Percentiles rank a stretch among this genome's conserved stretches.
These are phyloP conservation scores for Turritopsis dohrnii DNA, from an alignment of 30 jellyfish, hydroid and myxozoan genomes.

Conservation along the genomic window DNA sequence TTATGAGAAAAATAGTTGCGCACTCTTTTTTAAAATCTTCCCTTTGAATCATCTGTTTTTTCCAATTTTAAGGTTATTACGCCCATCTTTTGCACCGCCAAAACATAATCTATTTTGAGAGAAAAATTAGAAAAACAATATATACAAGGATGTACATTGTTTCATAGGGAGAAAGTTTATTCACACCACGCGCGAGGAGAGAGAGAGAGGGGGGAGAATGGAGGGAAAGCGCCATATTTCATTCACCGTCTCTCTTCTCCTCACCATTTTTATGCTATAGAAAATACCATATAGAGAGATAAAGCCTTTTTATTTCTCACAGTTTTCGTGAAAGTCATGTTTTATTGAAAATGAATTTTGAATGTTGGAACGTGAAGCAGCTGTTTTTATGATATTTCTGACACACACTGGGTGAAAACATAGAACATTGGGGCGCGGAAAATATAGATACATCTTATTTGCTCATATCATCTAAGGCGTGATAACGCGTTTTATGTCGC, in stretches of 20 bases:
- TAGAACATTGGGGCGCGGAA: background rate
- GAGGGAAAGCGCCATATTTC: no score
- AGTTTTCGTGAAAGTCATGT: background rate
- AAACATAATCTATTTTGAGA: no score
- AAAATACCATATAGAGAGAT: background rate
- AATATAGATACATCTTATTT: background rate
- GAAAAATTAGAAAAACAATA: no score
- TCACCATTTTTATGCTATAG: background rate
- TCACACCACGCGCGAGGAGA: no score
- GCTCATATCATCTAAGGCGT: background rate
- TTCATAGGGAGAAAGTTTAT: no score
- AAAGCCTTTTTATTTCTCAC: background rate
- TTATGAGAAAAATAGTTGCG: no score
- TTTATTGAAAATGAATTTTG: background rate
- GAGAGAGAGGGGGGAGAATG: no score
- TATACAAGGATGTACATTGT: no score
- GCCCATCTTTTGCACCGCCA: no score
- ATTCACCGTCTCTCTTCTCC: background rate
- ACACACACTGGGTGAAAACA: background rate
- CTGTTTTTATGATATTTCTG: background rate
- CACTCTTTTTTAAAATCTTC: no score
- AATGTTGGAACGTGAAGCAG: background rate
- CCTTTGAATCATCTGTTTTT: no score
- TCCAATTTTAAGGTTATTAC: no score
- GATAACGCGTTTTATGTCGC: background rate